phyloP scores from a whole-genome alignment of 2,113 vertebrate species.

The Corynorhinus townsendii region DNA sequence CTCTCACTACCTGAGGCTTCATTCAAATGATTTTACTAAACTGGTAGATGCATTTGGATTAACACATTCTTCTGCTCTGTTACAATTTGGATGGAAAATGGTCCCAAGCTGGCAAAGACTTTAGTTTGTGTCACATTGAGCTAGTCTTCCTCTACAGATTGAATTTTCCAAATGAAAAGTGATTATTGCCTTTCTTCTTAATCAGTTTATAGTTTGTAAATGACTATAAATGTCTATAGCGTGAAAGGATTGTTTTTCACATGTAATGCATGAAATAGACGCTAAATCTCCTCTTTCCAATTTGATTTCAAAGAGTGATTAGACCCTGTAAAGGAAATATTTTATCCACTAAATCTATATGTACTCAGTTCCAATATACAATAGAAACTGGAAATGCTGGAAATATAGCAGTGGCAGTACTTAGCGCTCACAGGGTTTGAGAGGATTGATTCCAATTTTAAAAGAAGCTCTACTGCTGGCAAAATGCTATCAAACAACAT shows the following conservation, averaged over 20 bases:
- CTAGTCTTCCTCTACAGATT: constrained; percentile 3
- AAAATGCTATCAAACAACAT: background rate
- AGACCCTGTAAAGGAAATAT: background rate
- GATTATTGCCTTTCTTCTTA: background rate
- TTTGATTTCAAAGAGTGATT: constrained; percentile 17
- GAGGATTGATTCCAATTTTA: background rate
- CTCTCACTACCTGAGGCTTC: background rate
- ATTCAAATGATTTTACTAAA: background rate
- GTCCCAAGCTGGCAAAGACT: background rate
- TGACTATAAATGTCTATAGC: background rate
- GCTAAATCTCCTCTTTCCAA: background rate
- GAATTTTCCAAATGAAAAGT: constrained; percentile 34
- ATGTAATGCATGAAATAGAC: background rate
- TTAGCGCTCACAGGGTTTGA: background rate
- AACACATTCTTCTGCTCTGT: background rate
- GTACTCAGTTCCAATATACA: background rate
- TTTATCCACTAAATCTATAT: background rate
- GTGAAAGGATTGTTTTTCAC: background rate
- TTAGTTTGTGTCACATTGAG: background rate
- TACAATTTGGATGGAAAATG: background rate
- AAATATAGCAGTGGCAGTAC: background rate
- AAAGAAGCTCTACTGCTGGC: background rate
- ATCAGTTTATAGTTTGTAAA: background rate
- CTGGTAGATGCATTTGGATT: background rate
- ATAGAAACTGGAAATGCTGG: background rate